phyloP scores from a whole-genome alignment of 1,140 invertebrate genomes.

The Panagrolaimus sp. region DNA sequence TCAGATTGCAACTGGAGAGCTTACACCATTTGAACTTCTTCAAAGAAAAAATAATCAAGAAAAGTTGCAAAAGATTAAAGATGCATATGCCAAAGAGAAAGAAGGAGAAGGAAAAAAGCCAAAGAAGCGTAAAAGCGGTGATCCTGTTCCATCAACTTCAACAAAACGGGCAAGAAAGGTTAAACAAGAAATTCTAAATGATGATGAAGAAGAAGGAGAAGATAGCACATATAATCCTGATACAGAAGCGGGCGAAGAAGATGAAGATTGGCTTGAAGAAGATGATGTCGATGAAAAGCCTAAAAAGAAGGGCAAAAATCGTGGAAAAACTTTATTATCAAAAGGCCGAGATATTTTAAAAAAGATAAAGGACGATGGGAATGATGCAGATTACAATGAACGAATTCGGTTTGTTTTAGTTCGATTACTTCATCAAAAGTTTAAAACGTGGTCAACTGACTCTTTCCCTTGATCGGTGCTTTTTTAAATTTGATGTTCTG shows the following conservation, averaged over 20 bases:
- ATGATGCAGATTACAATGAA: slow-evolving; percentile 43
- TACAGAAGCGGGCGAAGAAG: slow-evolving; percentile 17
- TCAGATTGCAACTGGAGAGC: slow-evolving; percentile 1
- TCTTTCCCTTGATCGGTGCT: no score
- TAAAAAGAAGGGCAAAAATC: slow-evolving; percentile 2
- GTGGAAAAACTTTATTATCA: slow-evolving; percentile 3
- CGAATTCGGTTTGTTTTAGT: slow-evolving; percentile 36
- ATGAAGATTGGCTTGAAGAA: slow-evolving; percentile 10
- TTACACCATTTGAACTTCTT: slow-evolving; percentile 18
- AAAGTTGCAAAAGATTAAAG: no score
- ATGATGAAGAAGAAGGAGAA: slow-evolving; percentile 16
- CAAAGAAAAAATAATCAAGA: background rate
- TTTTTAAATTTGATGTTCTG: no score
- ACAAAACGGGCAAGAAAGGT: slow-evolving; percentile 1
- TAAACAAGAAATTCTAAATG: background rate
- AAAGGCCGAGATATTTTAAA: background rate
- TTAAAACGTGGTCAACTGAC: no score
- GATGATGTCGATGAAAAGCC: background rate
- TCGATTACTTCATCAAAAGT: no score
- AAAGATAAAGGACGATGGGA: slow-evolving; percentile 47
- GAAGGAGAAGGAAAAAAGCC: no score
- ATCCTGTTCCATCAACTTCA: no score
- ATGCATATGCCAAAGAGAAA: no score
- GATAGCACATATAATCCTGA: slow-evolving; percentile 11
- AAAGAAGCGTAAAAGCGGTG: no score